Base-by-base conservation (phyloP, 2,888 invertebrate genomes). In the Pecten maximus region DNA sequence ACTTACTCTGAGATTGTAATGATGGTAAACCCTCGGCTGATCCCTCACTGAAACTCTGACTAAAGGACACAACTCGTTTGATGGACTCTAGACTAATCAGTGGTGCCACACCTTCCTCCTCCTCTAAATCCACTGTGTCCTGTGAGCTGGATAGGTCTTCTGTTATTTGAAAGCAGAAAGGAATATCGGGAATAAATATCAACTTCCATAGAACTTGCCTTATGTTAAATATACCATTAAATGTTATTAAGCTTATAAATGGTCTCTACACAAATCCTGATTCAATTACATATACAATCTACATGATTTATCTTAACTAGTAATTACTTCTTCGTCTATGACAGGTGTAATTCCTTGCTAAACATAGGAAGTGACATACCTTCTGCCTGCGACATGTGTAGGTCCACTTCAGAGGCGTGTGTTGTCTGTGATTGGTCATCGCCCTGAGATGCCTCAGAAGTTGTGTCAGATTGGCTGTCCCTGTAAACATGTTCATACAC, bases 11-110 rank as follows among this genome's bases (percentile, higher is more conserved):
- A 23, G 88, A 89, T 39, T 91, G 88, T 35, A 91, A 90, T 23
- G 90, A 88, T n/a, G 90, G 91, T 15, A 92, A 89, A 23, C 91
- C 92, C 28, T 74, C 74, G 28, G 35, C 74, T 28, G 74, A 10
- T 10, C 35, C 19, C 35, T 74, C 74, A 90, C 92, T 93, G 92
- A 96, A 96, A 89, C 95, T 96, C 93, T 96, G 96, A 92, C 96
- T 96, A 89, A 93, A 94, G 3, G 96, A 95, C n/a, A 96, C 94
- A 8, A 96, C 96, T 89, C 94, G 93, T 40, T 95, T 93, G 28
- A 96, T 95, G 39, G 96, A 96, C 40, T 93, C 93, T 40, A 95
- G 91, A 89, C 94, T 94, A 23, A 96, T 93, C 40, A 96, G 90
- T n/a, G 96, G 94, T 40, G 91, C 60, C 23, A 92, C 91, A 6